Evolutionary conservation across 2,888 invertebrate genomes (phyloP).

Genomic region (Lobophora halterata): DNA sequence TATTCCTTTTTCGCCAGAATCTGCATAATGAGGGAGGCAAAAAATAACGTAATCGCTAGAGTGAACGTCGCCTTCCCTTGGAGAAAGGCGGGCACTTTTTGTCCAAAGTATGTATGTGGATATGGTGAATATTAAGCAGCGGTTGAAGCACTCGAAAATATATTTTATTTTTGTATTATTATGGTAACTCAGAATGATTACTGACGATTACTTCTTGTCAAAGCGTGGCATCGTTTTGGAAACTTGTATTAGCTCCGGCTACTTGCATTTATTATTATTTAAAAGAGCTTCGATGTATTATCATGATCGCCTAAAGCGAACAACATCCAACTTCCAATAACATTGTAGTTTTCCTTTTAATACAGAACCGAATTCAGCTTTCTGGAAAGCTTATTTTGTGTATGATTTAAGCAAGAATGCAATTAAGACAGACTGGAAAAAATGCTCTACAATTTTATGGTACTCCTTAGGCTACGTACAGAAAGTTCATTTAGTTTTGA

Average conservation of each 20-base stretch:
- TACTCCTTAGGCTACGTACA: slow-evolving; percentile 15
- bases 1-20: slow-evolving; percentile 79
- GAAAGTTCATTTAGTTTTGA: slow-evolving; percentile 24
- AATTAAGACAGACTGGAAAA: neutral
- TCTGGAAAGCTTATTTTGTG: neutral
- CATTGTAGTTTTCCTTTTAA: slow-evolving; percentile 2
- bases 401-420: neutral
- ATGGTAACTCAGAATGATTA: slow-evolving; percentile 57
- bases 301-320: slow-evolving; percentile 50
- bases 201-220: slow-evolving; percentile 63
- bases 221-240: slow-evolving; percentile 49
- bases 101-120: slow-evolving; percentile 50
- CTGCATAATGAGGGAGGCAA: slow-evolving; percentile 79
- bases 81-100: slow-evolving; percentile 68
- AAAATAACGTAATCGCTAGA: slow-evolving; percentile 75
- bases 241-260: slow-evolving; percentile 35
- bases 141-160: slow-evolving; percentile 38
- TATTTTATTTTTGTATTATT: slow-evolving; percentile 57
- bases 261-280: slow-evolving; percentile 44
- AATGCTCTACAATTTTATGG: neutral
- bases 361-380: slow-evolving; percentile 2
- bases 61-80: slow-evolving; percentile 67
- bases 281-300: slow-evolving; percentile 35
- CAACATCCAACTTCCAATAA: slow-evolving; percentile 38
- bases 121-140: slow-evolving; percentile 66